Evolutionary conservation across 2,797 vertebrate species (phyloP).

Genomic region (Varecia variegata): DNA sequence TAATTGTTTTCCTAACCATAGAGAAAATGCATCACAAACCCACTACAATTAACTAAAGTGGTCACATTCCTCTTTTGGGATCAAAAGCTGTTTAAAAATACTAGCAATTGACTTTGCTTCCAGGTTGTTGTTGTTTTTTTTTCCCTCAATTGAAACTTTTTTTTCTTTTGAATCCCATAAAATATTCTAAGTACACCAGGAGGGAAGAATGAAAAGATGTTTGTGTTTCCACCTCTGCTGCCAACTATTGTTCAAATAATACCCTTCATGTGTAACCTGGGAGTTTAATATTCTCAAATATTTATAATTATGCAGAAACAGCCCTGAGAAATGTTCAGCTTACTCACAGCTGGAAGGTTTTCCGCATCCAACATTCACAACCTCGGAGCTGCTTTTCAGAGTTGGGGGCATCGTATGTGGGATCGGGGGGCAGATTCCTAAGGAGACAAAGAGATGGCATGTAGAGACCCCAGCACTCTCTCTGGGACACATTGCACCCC

Average conservation of each 20-base stretch:
- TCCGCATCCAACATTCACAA: not conserved
- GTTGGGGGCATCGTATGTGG: not conserved
- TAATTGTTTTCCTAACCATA: conserved; percentile 68
- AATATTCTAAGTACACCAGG: conserved; percentile 57
- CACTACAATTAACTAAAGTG: conserved; percentile 68
- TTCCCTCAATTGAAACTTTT: conserved; percentile 22
- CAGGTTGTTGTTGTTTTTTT: not conserved
- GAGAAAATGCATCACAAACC: conserved; percentile 66
- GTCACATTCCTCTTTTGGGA: conserved; percentile 36
- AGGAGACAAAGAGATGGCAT: not conserved
- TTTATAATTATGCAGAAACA: conserved; percentile 72
- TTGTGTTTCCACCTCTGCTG: conserved; percentile 52
- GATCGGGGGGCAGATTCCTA: not conserved
- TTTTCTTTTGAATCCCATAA: conserved; percentile 54
- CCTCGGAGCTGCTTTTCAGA: conserved; percentile 18
- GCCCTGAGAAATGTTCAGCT: conserved; percentile 51
- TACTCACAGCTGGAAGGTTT: conserved; percentile 60
- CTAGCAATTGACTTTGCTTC: conserved; percentile 32
- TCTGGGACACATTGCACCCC: not conserved
- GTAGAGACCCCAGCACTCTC: not conserved
- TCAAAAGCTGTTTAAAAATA: conserved; percentile 65
- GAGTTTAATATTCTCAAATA: conserved; percentile 73
- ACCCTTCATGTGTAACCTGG: conserved; percentile 49
- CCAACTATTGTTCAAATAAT: conserved; percentile 63
- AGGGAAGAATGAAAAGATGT: conserved; percentile 62